Base-by-base conservation (phyloP, 2,113 vertebrate genomes). In the Chloroceryle aenea region DNA sequence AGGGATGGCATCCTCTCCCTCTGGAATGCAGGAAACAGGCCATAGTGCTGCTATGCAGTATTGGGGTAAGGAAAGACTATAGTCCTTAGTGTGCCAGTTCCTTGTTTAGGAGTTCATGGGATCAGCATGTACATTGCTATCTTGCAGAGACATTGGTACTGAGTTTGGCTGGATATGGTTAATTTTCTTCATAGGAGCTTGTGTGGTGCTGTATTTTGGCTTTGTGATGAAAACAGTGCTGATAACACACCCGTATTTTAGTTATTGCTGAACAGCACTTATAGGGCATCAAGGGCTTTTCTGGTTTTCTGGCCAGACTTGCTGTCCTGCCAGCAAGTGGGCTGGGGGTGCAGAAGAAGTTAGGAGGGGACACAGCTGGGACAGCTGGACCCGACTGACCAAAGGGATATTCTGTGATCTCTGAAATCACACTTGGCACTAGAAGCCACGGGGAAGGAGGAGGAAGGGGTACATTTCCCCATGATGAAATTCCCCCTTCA, bases 371-470 rank as follows among this genome's bases (percentile, higher is more conserved):
- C 53, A 34, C 18, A 36, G 38, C 29, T 36, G 30, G 47, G 59
- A n/a, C 29, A 73, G 32, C 40, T 71, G 36, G 5, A 10, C 26
- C 40, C 0, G 2, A 0, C 22, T 55, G 42, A 21, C 38, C 62
- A 45, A 14, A n/a, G n/a, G 30, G 4, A 21, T 8, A 6, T 29
- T 50, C 17, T 22, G 5, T 25, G 22, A 6, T 8, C 45, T 4
- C 5, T 1, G 48, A 4, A 7, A 19, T 12, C 0, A 0, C 30
- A 30, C 22, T 30, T 1, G 3, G 10, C 32, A 59, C 11, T 23
- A 30, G 34, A 71, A 79, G 10, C 38, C 3, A 0, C 2, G 21
- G 52, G 36, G 50, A 47, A 43, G 42, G 3, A 62, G 38, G 10
- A 73, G 29, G 16, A 77, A n/a, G 4, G 18, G 10, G 0, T 22